Percentiles rank a stretch among this genome's conserved stretches.
Evolutionary conservation across 2,113 vertebrate species (phyloP).

Genomic region (Lophotis ruficrista): DNA sequence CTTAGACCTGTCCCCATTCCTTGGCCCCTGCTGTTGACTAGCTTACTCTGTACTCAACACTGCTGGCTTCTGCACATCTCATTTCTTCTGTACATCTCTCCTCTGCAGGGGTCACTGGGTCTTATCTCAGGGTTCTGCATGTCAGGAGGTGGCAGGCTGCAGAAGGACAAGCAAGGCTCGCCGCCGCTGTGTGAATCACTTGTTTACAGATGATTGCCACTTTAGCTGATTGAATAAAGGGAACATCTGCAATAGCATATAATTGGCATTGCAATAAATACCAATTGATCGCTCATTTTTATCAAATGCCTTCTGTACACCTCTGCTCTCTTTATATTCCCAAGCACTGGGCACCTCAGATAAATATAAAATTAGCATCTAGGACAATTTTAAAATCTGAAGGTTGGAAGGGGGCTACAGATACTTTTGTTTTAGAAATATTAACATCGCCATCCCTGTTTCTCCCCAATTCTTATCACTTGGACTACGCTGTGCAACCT

Average conservation of each 20-base stretch:
- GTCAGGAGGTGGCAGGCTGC: not conserved
- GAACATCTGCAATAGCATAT: not conserved
- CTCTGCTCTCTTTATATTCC: not conserved
- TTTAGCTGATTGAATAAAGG: conserved; percentile 2
- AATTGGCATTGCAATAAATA: not conserved
- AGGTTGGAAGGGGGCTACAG: not conserved
- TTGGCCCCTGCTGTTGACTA: not conserved
- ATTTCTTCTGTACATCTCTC: not conserved
- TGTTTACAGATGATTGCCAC: not conserved
- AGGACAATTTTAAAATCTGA: not conserved
- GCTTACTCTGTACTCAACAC: not conserved
- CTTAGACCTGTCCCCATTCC: not conserved
- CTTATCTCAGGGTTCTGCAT: not conserved
- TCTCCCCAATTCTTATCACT: not conserved
- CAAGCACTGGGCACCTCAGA: accelerated
- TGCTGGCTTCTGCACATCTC: not conserved
- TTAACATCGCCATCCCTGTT: not conserved
- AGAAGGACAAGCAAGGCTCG: not conserved
- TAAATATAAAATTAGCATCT: not conserved
- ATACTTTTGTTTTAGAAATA: not conserved
- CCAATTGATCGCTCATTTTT: not conserved
- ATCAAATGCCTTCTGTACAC: not conserved
- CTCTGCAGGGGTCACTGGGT: not conserved
- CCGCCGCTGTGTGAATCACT: not conserved
- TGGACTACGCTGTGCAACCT: not conserved